Percentiles rank a stretch among this genome's conserved stretches.
These are phyloP conservation scores for Nymphalis c-album DNA, from an alignment of 2,888 invertebrate species.

Conservation along the genomic window DNA sequence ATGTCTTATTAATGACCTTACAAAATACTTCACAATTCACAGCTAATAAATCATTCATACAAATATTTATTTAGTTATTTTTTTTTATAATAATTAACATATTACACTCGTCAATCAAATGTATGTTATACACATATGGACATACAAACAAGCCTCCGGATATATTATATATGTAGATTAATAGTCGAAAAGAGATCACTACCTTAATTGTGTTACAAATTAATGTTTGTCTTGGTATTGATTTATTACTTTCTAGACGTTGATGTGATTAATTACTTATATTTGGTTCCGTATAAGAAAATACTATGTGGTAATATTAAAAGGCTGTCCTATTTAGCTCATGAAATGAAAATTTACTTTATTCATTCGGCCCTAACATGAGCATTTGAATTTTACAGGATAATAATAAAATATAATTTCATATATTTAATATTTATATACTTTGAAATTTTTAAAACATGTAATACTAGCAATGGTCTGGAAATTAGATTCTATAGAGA, in stretches of 20 bases:
- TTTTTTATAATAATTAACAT: constrained; percentile 32
- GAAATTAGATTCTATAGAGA: too few relatives aligned
- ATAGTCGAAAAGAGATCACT: constrained; percentile 64
- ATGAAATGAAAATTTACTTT: neutral
- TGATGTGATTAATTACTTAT: constrained; percentile 20
- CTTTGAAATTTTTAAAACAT: too few relatives aligned
- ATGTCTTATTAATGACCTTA: constrained; percentile 14
- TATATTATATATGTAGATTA: constrained; percentile 58
- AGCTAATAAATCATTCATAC: constrained; percentile 19
- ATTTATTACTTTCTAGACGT: constrained; percentile 49
- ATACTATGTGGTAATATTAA: neutral
- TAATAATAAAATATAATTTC: too few relatives aligned
- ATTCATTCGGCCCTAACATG: too few relatives aligned
- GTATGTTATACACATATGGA: constrained; percentile 44
- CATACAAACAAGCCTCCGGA: constrained; percentile 62
- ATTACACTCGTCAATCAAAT: constrained; percentile 27
- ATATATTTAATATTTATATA: too few relatives aligned
- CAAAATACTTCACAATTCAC: constrained; percentile 4
- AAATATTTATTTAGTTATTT: constrained; percentile 15
- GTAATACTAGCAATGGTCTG: too few relatives aligned
- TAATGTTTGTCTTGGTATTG: constrained; percentile 55
- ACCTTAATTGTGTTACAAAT: constrained; percentile 75
- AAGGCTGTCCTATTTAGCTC: neutral
- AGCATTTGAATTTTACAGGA: too few relatives aligned
- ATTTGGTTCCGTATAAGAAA: too few relatives aligned